Evolutionary conservation across 1,140 invertebrate species (phyloP), one percentile per base, ranked within the genome.

Genomic region (Lerema accius): DNA sequence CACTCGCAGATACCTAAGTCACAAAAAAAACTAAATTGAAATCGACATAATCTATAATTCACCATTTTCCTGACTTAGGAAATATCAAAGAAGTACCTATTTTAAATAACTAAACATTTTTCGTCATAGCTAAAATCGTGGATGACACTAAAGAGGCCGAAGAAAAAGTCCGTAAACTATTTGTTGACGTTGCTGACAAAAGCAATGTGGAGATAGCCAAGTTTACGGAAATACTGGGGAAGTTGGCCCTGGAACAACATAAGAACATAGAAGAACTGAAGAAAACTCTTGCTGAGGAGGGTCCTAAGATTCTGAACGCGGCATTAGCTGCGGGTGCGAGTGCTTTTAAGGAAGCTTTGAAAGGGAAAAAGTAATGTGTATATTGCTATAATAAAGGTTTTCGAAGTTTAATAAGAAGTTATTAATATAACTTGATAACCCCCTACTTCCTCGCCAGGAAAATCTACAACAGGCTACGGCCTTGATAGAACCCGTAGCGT

Each of bases 91-190:
- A n/a, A n/a, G n/a, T n/a, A n/a, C n/a, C n/a, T n/a, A n/a, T n/a
- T n/a, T n/a, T n/a, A n/a, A n/a, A n/a, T n/a, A n/a, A 17, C 17
- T 9, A 50, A 43, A 19, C 15, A 4, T 48, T 26, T 13, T 48
- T 26, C 9, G 11, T 69, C 60, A 0, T 58, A 78, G 75, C 69
- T 5, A 72, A 78, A 69, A 26, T 80, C 1, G 65, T 77, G 13
- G 72, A 76, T 3, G 15, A 37, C 10, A 55, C 67, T 0, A 73
- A 78, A 43, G 72, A 48, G 19, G 15, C 58, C 0, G 72, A 80
- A 28, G 62, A 65, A 2, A 73, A 73, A 43, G 66, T 48, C 0
- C 62, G 69, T 0, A 46, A 61, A 4, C 15, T 78, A 17, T 76
- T 80, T 49, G 48, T 58, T n/a, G 71, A 70, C 6, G 66, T 63